These are phyloP conservation scores for Onychostoma macrolepis DNA, from an alignment of 2,113 vertebrate species.

Conservation along the genomic window DNA sequence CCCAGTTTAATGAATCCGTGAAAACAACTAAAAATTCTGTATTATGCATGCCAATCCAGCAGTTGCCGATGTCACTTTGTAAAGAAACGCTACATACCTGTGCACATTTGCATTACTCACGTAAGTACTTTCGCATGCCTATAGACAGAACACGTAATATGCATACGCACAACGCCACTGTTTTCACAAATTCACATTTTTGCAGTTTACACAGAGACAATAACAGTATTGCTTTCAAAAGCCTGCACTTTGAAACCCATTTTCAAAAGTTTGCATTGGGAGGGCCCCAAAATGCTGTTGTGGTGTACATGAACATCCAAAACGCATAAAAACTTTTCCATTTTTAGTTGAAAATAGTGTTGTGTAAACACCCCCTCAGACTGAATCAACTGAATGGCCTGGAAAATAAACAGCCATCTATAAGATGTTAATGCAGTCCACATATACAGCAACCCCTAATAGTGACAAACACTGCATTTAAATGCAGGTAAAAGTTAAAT, in stretches of 20 bases:
- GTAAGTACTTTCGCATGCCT: background rate
- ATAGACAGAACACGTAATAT: background rate
- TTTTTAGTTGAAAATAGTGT: background rate
- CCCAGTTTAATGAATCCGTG: too few relatives aligned
- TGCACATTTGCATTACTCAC: too few relatives aligned
- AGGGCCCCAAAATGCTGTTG: background rate
- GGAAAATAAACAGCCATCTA: background rate
- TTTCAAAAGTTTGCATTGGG: background rate
- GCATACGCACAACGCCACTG: too few relatives aligned
- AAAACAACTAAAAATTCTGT: too few relatives aligned
- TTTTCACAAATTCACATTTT: too few relatives aligned
- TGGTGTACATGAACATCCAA: background rate
- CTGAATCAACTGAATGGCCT: background rate
- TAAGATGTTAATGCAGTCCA: background rate
- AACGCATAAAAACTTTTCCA: background rate
- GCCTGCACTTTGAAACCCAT: background rate
- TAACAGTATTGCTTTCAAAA: background rate
- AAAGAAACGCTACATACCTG: too few relatives aligned
- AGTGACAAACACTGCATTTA: background rate
- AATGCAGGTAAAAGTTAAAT: constrained; percentile 3
- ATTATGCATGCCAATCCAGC: too few relatives aligned
- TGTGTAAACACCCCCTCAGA: background rate
- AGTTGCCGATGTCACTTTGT: too few relatives aligned
- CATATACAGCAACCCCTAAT: background rate
- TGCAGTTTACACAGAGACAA: background rate